phyloP scores from a whole-genome alignment of 2,113 vertebrate species.

The Synchiropus splendidus region DNA sequence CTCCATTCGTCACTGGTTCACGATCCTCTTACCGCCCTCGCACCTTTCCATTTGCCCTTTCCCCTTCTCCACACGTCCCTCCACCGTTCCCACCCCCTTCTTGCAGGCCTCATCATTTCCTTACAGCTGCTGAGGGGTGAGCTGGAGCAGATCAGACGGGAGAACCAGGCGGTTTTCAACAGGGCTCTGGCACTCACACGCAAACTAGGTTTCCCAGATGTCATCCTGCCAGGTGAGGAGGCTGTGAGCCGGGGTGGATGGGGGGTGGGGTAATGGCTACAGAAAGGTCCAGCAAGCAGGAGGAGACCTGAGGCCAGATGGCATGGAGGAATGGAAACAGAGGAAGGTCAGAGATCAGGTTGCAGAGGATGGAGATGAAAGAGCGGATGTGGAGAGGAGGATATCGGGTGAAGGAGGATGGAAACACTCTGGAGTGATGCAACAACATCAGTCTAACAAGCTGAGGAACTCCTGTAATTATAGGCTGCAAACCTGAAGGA shows the following conservation, averaged over 20 bases:
- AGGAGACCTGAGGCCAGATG: conserved; percentile 15
- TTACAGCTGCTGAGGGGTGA: conserved; percentile 90
- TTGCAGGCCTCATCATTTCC: conserved; percentile 88
- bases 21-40: conserved; percentile 9
- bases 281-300: conserved; percentile 9
- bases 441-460: no score
- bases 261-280: conserved; percentile 4
- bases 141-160: conserved; percentile 89
- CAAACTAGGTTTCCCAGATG: conserved; percentile 91
- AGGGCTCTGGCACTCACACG: conserved; percentile 82
- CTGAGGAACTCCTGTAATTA: no score
- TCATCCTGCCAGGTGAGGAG: conserved; percentile 89
- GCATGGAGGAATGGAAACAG: conserved; percentile 12
- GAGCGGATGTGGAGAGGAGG: conserved; percentile 1
- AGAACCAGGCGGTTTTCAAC: conserved; percentile 87
- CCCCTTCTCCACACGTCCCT: conserved; percentile 2
- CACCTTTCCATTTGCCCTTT: conserved; percentile 16
- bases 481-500: no score
- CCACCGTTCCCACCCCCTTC: conserved; percentile 8
- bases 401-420: background rate
- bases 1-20: conserved; percentile 10
- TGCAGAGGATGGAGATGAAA: conserved; percentile 12
- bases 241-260: conserved; percentile 15
- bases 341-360: conserved; percentile 15
- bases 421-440: background rate